Conservation (phyloP, 53 echinoderm and acorn worm genomes). For the Antedon mediterranea region DNA sequence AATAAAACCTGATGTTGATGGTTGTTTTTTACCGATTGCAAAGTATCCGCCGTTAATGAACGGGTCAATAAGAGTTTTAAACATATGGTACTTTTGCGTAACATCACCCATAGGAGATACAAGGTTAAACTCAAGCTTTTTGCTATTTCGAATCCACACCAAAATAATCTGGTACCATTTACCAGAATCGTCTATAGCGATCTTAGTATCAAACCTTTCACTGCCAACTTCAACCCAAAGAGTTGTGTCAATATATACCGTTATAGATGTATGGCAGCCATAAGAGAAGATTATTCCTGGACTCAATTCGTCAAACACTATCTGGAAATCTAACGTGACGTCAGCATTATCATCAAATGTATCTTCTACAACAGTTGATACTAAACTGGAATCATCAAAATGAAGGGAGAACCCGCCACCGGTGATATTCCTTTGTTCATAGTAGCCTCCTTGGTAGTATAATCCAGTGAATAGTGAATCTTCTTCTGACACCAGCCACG, state of each 20-base stretch:
- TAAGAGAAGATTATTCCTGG: slow-evolving; percentile 61
- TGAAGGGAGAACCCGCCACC: slow-evolving; percentile 49
- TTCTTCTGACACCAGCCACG: slow-evolving; percentile 25
- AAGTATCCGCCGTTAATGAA: slow-evolving; percentile 46
- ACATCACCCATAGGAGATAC: slow-evolving; percentile 16
- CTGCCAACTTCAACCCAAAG: slow-evolving; percentile 27
- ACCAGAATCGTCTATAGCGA: slow-evolving; percentile 11
- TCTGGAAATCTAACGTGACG: slow-evolving; percentile 49
- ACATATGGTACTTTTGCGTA: slow-evolving; percentile 8
- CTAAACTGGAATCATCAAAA: slow-evolving; percentile 33
- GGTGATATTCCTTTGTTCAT: slow-evolving; percentile 31
- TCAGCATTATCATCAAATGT: slow-evolving; percentile 29
- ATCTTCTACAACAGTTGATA: slow-evolving; percentile 36
- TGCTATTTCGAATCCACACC: slow-evolving; percentile 32
- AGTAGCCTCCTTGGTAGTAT: slow-evolving; percentile 21
- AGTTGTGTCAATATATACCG: slow-evolving; percentile 34
- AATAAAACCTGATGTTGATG: slow-evolving; percentile 24
- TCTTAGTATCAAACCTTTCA: slow-evolving; percentile 38
- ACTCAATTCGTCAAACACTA: slow-evolving; percentile 12
- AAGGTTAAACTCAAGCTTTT: slow-evolving; percentile 24
- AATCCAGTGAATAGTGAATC: slow-evolving; percentile 42
- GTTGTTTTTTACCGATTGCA: slow-evolving; percentile 57
- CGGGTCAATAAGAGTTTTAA: slow-evolving; percentile 9
- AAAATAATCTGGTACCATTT: slow-evolving; percentile 53
- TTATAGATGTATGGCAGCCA: slow-evolving; percentile 33